Conservation (phyloP, 2,113 vertebrate species). For the Zosterops hypoxanthus region DNA sequence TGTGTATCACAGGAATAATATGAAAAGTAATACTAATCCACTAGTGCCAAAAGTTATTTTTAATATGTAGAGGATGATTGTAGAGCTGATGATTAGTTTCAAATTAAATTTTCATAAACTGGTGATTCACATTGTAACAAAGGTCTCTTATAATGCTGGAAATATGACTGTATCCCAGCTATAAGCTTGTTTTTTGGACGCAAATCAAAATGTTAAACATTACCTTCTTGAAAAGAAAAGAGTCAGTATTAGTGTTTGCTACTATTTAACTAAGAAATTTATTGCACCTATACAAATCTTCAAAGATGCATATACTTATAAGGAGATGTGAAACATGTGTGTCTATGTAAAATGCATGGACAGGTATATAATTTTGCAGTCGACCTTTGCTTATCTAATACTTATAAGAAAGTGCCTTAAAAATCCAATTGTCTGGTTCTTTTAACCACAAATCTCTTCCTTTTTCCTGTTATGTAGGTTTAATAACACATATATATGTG, state of each 20-base stretch:
- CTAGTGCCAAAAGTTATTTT: neutral
- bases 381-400: neutral
- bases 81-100: neutral
- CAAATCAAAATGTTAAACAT: neutral
- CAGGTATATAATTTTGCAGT: neutral
- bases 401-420: neutral
- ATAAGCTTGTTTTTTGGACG: neutral
- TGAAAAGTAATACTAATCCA: neutral
- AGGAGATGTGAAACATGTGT: neutral
- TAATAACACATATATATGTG: neutral
- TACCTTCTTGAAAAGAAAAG: neutral
- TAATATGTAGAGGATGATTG: neutral
- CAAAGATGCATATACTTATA: neutral
- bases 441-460: neutral
- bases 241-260: neutral
- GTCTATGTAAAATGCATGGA: neutral
- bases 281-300: fast-evolving
- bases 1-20: neutral
- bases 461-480: neutral
- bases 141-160: neutral
- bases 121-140: neutral
- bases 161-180: neutral
- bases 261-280: neutral
- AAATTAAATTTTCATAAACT: neutral
- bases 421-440: neutral